phyloP scores from a whole-genome alignment of 2,113 vertebrate genomes.

The Trinectes maculatus region DNA sequence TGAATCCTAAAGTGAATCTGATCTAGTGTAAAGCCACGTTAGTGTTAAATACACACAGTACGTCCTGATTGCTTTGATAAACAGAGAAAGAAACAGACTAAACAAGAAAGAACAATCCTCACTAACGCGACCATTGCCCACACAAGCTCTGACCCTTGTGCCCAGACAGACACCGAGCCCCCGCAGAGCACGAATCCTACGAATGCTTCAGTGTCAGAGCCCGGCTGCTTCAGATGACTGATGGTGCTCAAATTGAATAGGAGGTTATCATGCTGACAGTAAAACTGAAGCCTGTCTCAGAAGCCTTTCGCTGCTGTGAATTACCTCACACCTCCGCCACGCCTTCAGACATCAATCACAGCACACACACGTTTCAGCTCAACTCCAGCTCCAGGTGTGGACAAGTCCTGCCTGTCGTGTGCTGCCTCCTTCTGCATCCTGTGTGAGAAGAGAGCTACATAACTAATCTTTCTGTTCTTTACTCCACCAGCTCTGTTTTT shows the following conservation, averaged over 20 bases:
- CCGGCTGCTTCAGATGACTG: constrained; percentile 23
- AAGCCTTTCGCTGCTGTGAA: constrained; percentile 45
- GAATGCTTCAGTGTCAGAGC: constrained; percentile 36
- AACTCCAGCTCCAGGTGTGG: constrained; percentile 37
- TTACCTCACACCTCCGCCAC: constrained; percentile 34
- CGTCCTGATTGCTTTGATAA: constrained; percentile 10
- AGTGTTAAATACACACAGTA: background rate
- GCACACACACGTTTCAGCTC: constrained; percentile 28
- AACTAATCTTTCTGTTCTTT: too few relatives aligned
- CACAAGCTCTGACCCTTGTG: constrained; percentile 24
- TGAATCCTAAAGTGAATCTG: too few relatives aligned
- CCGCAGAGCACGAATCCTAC: constrained; percentile 29
- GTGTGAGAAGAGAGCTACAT: too few relatives aligned
- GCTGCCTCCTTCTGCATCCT: background rate
- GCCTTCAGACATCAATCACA: constrained; percentile 58
- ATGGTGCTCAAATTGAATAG: constrained; percentile 45
- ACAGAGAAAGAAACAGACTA: constrained; percentile 9
- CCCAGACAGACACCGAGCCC: constrained; percentile 31
- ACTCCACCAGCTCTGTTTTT: too few relatives aligned
- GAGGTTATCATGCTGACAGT: constrained; percentile 46
- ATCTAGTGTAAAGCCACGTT: background rate
- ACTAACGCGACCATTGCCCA: constrained; percentile 5
- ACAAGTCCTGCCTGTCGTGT: background rate
- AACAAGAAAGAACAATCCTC: constrained; percentile 1
- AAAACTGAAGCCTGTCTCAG: constrained; percentile 45